Percentiles rank a stretch among this genome's conserved stretches.
Conservation (phyloP, 2,113 vertebrate species). For the Acrocephalus kingi region DNA sequence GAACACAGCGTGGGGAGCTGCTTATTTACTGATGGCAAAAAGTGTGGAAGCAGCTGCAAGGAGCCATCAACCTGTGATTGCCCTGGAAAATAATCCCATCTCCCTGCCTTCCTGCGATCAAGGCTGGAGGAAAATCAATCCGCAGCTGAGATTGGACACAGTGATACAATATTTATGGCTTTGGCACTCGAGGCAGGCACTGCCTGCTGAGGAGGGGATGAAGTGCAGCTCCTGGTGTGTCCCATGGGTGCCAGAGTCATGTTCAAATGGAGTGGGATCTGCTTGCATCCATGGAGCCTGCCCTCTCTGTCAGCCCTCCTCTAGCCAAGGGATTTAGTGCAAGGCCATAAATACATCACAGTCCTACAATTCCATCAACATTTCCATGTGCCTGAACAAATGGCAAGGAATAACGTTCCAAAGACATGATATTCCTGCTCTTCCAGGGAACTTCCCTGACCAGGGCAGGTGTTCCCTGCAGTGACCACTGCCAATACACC, state of each 20-base stretch:
- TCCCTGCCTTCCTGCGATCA: not conserved
- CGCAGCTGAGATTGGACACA: conserved; percentile 38
- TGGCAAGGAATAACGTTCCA: not conserved
- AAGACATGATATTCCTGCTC: not conserved
- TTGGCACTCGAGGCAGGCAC: not conserved
- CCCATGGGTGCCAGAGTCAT: not conserved
- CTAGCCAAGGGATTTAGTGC: not conserved
- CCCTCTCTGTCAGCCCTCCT: rapidly evolving
- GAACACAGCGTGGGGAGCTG: not conserved
- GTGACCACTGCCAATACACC: not conserved
- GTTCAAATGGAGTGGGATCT: not conserved
- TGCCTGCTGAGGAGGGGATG: not conserved
- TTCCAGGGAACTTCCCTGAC: not conserved
- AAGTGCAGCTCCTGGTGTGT: not conserved
- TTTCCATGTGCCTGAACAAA: not conserved
- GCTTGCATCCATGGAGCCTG: not conserved
- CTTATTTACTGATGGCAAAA: conserved; percentile 25
- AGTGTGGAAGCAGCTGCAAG: conserved; percentile 63
- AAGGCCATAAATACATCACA: not conserved
- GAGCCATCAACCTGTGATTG: conserved; percentile 56
- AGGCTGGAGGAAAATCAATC: conserved; percentile 62
- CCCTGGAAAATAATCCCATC: conserved; percentile 65
- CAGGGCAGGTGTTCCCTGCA: not conserved
- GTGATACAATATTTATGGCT: conserved; percentile 58
- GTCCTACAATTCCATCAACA: not conserved